These are phyloP conservation scores for Danio kyathit DNA, from an alignment of 2,797 vertebrate genomes.

Conservation along the genomic window DNA sequence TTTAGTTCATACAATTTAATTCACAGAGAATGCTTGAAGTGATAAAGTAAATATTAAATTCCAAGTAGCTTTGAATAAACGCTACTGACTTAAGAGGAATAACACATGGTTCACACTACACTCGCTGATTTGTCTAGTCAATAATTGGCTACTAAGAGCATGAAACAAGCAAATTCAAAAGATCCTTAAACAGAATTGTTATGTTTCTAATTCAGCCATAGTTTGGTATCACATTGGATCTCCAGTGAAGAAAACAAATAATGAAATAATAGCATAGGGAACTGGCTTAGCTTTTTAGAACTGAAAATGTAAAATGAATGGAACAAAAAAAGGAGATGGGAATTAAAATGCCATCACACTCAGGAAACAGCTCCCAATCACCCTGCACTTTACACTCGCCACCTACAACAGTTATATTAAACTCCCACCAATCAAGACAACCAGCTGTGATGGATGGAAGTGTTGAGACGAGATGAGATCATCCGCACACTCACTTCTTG, in stretches of 20 bases:
- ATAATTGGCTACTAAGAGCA: background rate
- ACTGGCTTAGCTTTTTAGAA: background rate
- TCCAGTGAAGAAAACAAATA: background rate
- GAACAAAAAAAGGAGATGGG: background rate
- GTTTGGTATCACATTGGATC: background rate
- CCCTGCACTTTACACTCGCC: background rate
- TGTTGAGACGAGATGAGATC: slow-evolving; percentile 10
- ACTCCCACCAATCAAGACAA: slow-evolving; percentile 18
- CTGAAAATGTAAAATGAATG: background rate
- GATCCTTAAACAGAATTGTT: background rate
- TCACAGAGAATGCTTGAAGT: background rate
- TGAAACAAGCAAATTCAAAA: background rate
- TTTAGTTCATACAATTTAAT: background rate
- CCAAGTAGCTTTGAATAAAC: background rate
- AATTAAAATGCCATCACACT: background rate
- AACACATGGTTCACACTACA: background rate
- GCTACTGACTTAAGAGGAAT: background rate
- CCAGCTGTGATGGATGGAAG: slow-evolving; percentile 9
- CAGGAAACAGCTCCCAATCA: slow-evolving; percentile 8
- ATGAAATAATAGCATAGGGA: background rate
- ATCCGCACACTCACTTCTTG: slow-evolving; percentile 90
- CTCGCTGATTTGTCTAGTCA: background rate
- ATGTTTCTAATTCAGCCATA: background rate
- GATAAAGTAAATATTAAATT: background rate
- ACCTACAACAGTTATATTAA: slow-evolving; percentile 9